Conservation (phyloP, 2,797 vertebrate genomes). For the Sternarchorhynchus goeldii region DNA sequence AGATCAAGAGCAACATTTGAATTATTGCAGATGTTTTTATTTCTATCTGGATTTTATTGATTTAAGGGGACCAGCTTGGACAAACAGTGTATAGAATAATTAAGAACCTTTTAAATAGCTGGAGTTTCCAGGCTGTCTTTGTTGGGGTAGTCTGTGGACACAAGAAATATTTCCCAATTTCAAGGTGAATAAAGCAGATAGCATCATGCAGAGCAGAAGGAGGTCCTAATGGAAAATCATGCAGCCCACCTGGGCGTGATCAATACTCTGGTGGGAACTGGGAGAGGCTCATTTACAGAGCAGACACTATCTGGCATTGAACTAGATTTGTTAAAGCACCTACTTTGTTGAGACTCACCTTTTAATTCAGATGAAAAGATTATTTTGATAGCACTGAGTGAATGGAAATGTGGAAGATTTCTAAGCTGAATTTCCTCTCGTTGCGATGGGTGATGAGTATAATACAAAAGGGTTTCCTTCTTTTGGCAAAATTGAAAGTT, state of each 20-base stretch:
- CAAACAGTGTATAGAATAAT: slow-evolving; percentile 74
- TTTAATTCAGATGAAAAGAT: not conserved
- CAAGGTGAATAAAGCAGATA: slow-evolving; percentile 27
- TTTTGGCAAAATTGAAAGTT: slow-evolving; percentile 2
- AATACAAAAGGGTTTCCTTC: not conserved
- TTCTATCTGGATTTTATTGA: slow-evolving; percentile 67
- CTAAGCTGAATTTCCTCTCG: not conserved
- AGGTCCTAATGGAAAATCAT: slow-evolving; percentile 4
- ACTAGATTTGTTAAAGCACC: slow-evolving; percentile 3
- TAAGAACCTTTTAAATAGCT: slow-evolving; percentile 63
- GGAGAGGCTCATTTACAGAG: slow-evolving; percentile 24
- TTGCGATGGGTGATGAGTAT: not conserved
- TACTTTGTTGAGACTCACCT: not conserved
- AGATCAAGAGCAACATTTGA: slow-evolving; percentile 75
- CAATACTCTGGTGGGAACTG: no score
- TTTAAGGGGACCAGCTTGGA: slow-evolving; percentile 68
- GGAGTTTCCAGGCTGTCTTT: slow-evolving; percentile 56
- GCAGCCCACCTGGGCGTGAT: slow-evolving; percentile 24
- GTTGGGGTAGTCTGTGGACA: slow-evolving; percentile 10
- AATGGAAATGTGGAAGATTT: not conserved
- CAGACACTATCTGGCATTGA: slow-evolving; percentile 8
- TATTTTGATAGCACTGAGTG: not conserved
- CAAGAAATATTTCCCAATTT: slow-evolving; percentile 36
- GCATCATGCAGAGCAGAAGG: slow-evolving; percentile 36
- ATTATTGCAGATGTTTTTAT: slow-evolving; percentile 72